A percentile compares a stretch with the other conserved stretches of the same genome.
phyloP scores from a whole-genome alignment of 1,140 invertebrate genomes.

The Temnothorax curvispinosus region DNA sequence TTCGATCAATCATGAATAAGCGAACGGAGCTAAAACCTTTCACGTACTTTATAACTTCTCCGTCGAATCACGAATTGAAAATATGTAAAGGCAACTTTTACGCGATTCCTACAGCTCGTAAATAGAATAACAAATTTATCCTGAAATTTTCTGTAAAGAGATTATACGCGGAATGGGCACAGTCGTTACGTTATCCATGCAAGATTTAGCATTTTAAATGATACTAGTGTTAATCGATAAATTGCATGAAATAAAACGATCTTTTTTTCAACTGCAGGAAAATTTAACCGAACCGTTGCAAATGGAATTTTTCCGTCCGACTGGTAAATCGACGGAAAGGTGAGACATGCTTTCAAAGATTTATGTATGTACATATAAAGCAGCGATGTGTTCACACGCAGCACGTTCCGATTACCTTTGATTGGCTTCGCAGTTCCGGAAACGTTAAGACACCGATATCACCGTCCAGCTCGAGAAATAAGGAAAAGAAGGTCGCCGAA shows the following conservation, averaged over 20 bases:
- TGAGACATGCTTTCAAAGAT: not conserved
- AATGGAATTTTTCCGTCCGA: conserved; percentile 4
- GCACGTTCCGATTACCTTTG: conserved; percentile 19
- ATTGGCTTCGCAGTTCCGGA: conserved; percentile 50
- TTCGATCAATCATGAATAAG: conserved; percentile 47
- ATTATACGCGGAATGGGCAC: not conserved
- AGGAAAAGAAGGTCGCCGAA: conserved; percentile 65
- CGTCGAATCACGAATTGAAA: not conserved
- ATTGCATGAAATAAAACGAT: not conserved
- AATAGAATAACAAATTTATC: not conserved
- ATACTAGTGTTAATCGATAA: not conserved
- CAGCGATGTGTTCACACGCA: not conserved
- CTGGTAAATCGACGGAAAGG: not conserved
- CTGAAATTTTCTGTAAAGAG: not conserved
- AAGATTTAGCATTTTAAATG: conserved; percentile 10
- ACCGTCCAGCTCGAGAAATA: conserved; percentile 45
- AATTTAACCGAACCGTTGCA: not conserved
- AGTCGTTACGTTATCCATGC: not conserved
- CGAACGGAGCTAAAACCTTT: conserved; percentile 27
- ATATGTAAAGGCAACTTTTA: not conserved
- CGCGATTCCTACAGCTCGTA: not conserved
- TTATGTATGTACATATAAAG: not conserved
- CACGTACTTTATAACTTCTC: conserved; percentile 14
- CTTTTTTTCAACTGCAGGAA: not conserved
- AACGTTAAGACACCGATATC: conserved; percentile 49